These are phyloP conservation scores for Drosophila erecta DNA, from an alignment of 1,140 invertebrate species.

Conservation along the genomic window DNA sequence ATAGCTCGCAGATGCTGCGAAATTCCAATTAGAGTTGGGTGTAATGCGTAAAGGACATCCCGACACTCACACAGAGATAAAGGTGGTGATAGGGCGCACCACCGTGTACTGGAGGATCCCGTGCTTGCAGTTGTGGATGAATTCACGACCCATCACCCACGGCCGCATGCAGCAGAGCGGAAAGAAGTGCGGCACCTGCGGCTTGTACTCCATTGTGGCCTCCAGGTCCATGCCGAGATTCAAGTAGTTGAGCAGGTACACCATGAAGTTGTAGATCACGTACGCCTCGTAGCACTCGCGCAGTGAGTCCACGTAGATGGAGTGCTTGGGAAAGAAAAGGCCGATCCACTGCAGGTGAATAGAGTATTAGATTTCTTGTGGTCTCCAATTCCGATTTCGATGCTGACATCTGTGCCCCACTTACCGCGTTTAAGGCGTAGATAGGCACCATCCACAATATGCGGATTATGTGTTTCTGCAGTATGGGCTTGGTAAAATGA, in stretches of 20 bases:
- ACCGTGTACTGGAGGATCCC: slow-evolving; percentile 97
- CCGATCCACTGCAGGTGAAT: slow-evolving; percentile 90
- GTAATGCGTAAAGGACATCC: neutral
- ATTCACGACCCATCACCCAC: slow-evolving; percentile 96
- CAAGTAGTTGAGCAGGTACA: slow-evolving; percentile 95
- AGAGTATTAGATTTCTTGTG: slow-evolving; percentile 47
- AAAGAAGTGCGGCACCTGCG: slow-evolving; percentile 93
- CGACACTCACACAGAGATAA: slow-evolving; percentile 93
- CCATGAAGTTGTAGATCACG: slow-evolving; percentile 99
- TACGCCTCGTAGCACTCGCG: slow-evolving; percentile 98
- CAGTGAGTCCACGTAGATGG: slow-evolving; percentile 96
- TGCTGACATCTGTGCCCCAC: slow-evolving; percentile 69
- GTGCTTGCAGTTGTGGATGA: slow-evolving; percentile 97
- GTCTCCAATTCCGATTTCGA: slow-evolving; percentile 26
- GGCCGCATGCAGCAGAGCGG: slow-evolving; percentile 93
- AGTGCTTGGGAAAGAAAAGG: slow-evolving; percentile 91
- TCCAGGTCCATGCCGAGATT: slow-evolving; percentile 93
- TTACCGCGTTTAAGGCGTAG: slow-evolving; percentile 97
- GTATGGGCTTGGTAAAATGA: slow-evolving; percentile 95
- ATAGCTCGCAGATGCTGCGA: slow-evolving; percentile 92
- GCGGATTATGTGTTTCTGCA: slow-evolving; percentile 98
- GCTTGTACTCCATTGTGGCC: slow-evolving; percentile 92
- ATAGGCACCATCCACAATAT: slow-evolving; percentile 99
- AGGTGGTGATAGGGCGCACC: slow-evolving; percentile 94
- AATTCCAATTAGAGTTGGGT: neutral